Base-by-base conservation (phyloP, 2,797 vertebrate genomes). In the Chanos chanos region DNA sequence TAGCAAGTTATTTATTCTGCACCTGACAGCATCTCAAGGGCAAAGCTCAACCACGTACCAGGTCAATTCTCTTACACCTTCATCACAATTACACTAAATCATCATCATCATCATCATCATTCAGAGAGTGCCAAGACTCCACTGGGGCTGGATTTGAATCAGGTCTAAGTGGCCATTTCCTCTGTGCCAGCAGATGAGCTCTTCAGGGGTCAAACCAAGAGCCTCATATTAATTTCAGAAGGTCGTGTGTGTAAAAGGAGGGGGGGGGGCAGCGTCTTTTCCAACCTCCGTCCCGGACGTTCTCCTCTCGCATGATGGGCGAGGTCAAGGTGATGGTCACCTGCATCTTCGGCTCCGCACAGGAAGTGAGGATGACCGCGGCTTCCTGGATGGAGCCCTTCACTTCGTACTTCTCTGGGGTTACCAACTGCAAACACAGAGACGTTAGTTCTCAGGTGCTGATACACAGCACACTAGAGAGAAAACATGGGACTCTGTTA, bases 291-390 rank as follows among this genome's bases (percentile, higher is more conserved):
- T 98, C 95, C 85, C 81, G 91, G 77, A 90, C 75, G 79, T 83
- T 91, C 64, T 98, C 97, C 75, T 99, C 97, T 66, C 97, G 84
- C 87, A 99, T 96, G 81, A 96, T 76, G n/a, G 97, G 97, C 37
- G 97, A 99, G 13, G 97, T 99, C 86, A 99, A 78, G 1, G 95
- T 97, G 86, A 99, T 95, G 30, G 93, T 96, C 79, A 99, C 97
- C 90, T 94, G 92, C 95, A 98, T 99, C 93, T 96, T 97, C 60
- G 95, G 94, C 74, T 99, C 96, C 52, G 89, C 81, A 64, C 87
- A 83, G 0, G 97, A 96, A 30, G 89, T 93, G 80, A 99, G 86
- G 81, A 98, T 85, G 79, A 99, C 95, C 55, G 94, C 90, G 2
- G 94, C 91, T 82, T 99, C 96, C 76, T 94, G 80, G 33, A 91